Base-by-base conservation (phyloP, 2,797 vertebrate species). In the Platalea minor region DNA sequence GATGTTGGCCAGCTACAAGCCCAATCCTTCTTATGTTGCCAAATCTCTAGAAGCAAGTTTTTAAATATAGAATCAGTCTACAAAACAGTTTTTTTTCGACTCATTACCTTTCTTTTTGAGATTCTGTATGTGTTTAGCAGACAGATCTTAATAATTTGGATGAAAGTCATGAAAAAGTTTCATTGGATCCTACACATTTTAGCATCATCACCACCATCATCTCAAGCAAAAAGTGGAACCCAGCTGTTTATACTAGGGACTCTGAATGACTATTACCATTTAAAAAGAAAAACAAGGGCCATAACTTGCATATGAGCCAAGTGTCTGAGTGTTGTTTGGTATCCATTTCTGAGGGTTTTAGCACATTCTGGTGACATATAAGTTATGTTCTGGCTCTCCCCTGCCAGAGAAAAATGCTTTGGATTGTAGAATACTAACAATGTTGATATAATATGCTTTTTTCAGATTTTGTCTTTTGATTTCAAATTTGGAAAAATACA, bases 391-490 rank as follows among this genome's bases (percentile, higher is more conserved):
- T 72, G 21, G 1, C 5, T 88, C 6, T 69, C 16, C 5, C 0
- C 1, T 60, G 9, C 3, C 29, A 39, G 5, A 13, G 2, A 86
- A 90, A 88, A 63, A 50, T 19, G 53, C 2, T 76, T 82, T 80
- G 25, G 6, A 73, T 3, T 29, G 12, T 17, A 25, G 19, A 80
- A 65, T 29, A 37, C 2, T 41, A 72, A 48, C 6, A 11, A 10
- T 1, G 0, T 35, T 61, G 20, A 3, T 4, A 54, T 29, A 82
- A 51, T 17, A 50, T 9, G 2, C 1, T 1, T 78, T 83, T 60
- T 91, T 28, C 11, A 63, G 53, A 59, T 70, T 59, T 51, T 74
- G 2, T 37, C 4, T 75, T 81, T 82, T 56, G 15, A 54, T 31
- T 54, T 60, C 29, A 85, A 45, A 60, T 64, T 79, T 60, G 26